phyloP scores from a whole-genome alignment of 2,888 invertebrate species.

The Galerucella pusilla region DNA sequence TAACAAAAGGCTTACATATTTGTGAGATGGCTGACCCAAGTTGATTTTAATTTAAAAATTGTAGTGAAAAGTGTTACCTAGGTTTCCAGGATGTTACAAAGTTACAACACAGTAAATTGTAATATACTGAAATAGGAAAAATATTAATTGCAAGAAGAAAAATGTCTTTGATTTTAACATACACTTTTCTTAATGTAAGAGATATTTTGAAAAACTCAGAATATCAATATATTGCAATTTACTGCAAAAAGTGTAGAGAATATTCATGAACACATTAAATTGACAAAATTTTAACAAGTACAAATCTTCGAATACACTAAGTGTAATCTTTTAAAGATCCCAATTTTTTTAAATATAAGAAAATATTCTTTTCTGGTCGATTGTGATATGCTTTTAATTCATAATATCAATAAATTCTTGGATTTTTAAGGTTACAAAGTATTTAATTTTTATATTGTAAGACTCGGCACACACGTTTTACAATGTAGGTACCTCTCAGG shows the following conservation, averaged over 20 bases:
- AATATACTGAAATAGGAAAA: neutral
- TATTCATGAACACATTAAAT: conserved; percentile 62
- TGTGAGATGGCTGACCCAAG: too few species aligned
- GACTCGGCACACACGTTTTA: too few species aligned
- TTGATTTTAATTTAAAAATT: too few species aligned
- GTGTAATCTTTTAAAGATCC: conserved; percentile 5
- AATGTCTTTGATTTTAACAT: neutral
- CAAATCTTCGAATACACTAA: conserved; percentile 11
- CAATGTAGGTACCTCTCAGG: too few species aligned
- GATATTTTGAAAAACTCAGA: neutral
- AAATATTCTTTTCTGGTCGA: conserved; percentile 23
- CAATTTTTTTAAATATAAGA: conserved; percentile 8
- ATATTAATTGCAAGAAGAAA: neutral
- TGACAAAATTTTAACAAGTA: conserved; percentile 55
- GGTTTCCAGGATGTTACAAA: neutral
- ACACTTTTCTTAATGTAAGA: neutral
- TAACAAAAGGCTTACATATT: too few species aligned
- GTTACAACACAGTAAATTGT: neutral
- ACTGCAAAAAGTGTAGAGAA: conserved; percentile 20
- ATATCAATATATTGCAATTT: conserved; percentile 15
- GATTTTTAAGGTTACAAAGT: neutral
- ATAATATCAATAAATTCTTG: neutral
- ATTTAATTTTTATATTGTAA: too few species aligned
- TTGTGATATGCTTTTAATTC: conserved; percentile 26
- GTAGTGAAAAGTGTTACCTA: neutral